phyloP scores from a whole-genome alignment of 2,113 vertebrate species.

The Progne subis region DNA sequence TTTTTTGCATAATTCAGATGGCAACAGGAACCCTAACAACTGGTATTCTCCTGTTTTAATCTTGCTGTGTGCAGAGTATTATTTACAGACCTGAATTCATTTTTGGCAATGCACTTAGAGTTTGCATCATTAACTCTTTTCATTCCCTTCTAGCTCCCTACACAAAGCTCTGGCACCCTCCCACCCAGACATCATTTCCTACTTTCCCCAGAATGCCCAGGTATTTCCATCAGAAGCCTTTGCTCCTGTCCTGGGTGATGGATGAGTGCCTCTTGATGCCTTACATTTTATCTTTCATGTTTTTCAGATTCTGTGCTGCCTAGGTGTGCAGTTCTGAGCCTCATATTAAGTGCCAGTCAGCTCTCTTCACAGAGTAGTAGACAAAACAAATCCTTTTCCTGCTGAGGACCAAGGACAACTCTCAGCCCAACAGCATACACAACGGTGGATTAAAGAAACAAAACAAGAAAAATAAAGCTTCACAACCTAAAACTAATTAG shows the following conservation, averaged over 20 bases:
- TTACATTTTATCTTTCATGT: too few species aligned
- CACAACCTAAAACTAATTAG: too few species aligned
- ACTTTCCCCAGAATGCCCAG: not conserved
- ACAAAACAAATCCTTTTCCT: too few species aligned
- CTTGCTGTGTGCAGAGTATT: not conserved
- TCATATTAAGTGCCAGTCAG: too few species aligned
- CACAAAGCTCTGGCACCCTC: not conserved
- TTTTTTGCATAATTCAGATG: constrained; percentile 25
- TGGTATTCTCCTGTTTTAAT: constrained; percentile 18
- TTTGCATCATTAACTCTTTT: not conserved
- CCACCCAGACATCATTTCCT: not conserved
- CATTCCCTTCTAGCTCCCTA: not conserved
- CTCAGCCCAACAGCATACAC: too few species aligned
- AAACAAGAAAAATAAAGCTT: too few species aligned
- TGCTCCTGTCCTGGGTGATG: not conserved
- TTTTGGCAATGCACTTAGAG: not conserved
- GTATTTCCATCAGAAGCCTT: not conserved
- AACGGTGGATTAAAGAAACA: too few species aligned
- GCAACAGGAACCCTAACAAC: constrained; percentile 27
- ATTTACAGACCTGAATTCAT: constrained; percentile 30
- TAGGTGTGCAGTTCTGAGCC: too few species aligned
- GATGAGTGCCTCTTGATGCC: not conserved
- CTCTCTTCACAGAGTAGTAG: too few species aligned
- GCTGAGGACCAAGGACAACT: too few species aligned
- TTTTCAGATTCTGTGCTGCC: too few species aligned